Conservation (phyloP, 2,113 vertebrate genomes). For the Hymenochirus boettgeri region DNA sequence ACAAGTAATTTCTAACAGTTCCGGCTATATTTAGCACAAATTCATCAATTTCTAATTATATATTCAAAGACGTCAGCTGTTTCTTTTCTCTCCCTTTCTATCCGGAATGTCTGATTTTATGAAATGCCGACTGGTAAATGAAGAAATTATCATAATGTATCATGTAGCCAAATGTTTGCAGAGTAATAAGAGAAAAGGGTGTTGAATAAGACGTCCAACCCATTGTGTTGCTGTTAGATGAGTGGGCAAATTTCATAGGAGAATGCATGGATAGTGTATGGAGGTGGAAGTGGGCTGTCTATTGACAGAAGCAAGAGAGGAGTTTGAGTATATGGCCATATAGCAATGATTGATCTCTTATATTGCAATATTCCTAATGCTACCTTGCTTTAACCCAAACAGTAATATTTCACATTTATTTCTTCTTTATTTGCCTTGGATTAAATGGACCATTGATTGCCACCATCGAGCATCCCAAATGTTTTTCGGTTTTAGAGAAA, state of each 20-base stretch:
- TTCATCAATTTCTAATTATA: neutral
- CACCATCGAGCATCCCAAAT: too few species aligned
- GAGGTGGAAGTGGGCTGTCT: slow-evolving; percentile 28
- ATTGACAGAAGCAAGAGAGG: slow-evolving; percentile 2
- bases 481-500: too few species aligned
- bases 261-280: slow-evolving; percentile 29
- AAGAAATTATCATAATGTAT: slow-evolving; percentile 22
- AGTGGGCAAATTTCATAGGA: slow-evolving; percentile 31
- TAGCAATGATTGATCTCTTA: too few species aligned
- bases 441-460: too few species aligned
- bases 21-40: neutral
- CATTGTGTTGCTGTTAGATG: slow-evolving; percentile 10
- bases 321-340: neutral
- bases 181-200: slow-evolving; percentile 16
- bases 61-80: too few species aligned
- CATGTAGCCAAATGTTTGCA: slow-evolving; percentile 30
- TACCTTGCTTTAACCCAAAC: too few species aligned
- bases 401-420: too few species aligned
- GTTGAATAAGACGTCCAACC: slow-evolving; percentile 18
- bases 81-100: neutral
- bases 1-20: neutral
- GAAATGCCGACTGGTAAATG: slow-evolving; percentile 1
- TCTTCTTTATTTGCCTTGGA: too few species aligned
- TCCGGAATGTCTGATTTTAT: neutral
- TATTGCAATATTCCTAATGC: too few species aligned